Base-by-base conservation (phyloP, 2,113 vertebrate species). In the Peromyscus californicus region DNA sequence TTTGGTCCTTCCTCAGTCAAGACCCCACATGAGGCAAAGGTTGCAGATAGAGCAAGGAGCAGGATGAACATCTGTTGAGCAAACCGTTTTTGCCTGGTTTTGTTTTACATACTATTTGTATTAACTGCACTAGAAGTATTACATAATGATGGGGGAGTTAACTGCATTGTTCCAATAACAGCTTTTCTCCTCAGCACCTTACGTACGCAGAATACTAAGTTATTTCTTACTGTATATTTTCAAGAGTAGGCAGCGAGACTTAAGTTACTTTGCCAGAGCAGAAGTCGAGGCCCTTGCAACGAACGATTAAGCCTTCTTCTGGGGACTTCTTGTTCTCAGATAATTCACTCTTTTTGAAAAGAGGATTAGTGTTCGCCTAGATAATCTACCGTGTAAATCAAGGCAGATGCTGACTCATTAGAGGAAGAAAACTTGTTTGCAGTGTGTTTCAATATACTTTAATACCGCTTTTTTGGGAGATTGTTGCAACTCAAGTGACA, bases 391-490 rank as follows among this genome's bases (percentile, higher is more conserved):
- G 10, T 74, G 12, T 76, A 90, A 96, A 90, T 93, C 59, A 91
- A 61, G 61, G 83, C 91, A 86, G 45, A 61, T 8, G 24, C 48
- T 92, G 51, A 94, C 82, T 95, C 72, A 74, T 95, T 78, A 78
- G 70, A 96, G 67, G 36, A 89, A 67, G 22, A 39, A 19, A 89
- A 63, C 6, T 83, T 90, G 95, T 96, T 78, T 85, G 61, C 36
- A 76, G 36, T 93, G 57, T 82, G n/a, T 97, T 95, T 95, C 33
- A 59, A 9, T 90, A 11, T 95, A 90, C 67, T 95, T 96, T 70
- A 83, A 69, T 72, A 36, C 22, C 4, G 31, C 84, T 93, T 92
- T 36, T 94, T 96, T 97, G 42, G 29, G 74, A 87, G 61, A 80
- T n/a, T 76, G 29, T 84, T 96, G 83, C n/a, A 90, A 83, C 36